phyloP scores from a whole-genome alignment of 2,797 vertebrate genomes.

The Schizopygopsis pylzovi region DNA sequence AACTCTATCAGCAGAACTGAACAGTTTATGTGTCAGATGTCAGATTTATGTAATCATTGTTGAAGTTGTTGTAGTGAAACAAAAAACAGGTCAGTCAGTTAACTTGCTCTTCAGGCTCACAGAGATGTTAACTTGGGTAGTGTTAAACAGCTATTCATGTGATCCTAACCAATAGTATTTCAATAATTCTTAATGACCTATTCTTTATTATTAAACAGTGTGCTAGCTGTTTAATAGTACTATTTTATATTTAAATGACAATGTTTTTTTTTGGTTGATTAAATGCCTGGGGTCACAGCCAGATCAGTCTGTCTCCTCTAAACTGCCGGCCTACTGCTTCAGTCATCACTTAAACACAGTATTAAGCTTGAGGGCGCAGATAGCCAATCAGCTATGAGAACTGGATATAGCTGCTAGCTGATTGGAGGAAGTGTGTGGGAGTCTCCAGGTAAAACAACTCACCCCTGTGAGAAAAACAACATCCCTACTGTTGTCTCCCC shows the following conservation, averaged over 20 bases:
- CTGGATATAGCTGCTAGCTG: conserved; percentile 36
- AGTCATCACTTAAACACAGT: conserved; percentile 47
- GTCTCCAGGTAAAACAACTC: conserved; percentile 66
- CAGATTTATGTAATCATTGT: conserved; percentile 12
- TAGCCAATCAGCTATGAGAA: conserved; percentile 58
- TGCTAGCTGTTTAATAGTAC: neutral
- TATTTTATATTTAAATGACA: neutral
- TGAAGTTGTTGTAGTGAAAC: conserved; percentile 17
- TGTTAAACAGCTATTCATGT: neutral
- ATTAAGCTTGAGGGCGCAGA: conserved; percentile 37
- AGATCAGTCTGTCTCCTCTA: conserved; percentile 43
- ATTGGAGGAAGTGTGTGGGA: conserved; percentile 55
- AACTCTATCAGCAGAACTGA: neutral
- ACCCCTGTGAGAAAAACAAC: conserved; percentile 50
- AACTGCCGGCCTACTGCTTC: conserved; percentile 2
- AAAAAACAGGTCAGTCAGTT: conserved; percentile 47
- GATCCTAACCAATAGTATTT: neutral
- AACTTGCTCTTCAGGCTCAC: conserved; percentile 24
- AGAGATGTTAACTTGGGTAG: neutral
- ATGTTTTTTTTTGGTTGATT: neutral
- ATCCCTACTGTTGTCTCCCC: conserved; percentile 23
- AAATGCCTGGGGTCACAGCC: conserved; percentile 35
- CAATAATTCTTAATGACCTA: neutral
- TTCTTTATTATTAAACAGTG: neutral
- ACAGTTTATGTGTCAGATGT: neutral